Base-by-base conservation (phyloP, 2,888 invertebrate genomes). In the Agrotis clavis region DNA sequence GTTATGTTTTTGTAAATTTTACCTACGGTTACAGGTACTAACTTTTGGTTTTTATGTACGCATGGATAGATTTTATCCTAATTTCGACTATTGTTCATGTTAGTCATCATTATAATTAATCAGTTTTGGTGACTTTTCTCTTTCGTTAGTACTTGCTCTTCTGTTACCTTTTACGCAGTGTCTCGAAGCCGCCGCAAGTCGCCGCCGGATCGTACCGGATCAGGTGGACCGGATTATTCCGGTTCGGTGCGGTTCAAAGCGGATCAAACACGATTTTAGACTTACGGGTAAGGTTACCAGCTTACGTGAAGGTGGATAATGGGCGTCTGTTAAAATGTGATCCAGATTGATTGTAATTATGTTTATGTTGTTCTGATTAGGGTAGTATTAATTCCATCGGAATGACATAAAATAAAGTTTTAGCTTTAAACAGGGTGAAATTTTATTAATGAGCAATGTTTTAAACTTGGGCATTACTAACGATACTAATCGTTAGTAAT, bases 161-260 rank as follows among this genome's bases (percentile, higher is more conserved):
- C 68, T 79, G 18, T 13, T 1, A 0, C 0, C 0, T 2, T 11
- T 45, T 68, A 14, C n/a, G 2, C 35, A 0, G 77, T 78, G 84
- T 72, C 6, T 35, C 82, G 87, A 85, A 86, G 86, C 93, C 90
- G 90, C 94, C 93, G 89, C 94, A 94, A 94, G 92, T 92, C 90
- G 88, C 89, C 89, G 90, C 89, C 89, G 91, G 92, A 89, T 90
- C 90, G 88, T 89, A 91, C 92, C 91, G 94, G 95, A 95, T 94
- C 95, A 95, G 95, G 94, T 95, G 94, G 89, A 94, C 93, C 90
- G 93, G 95, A 93, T 95, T 95, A 94, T 94, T 95, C 94, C 94
- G 91, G 94, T 92, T 91, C 93, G 88, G 81, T 89, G 93, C 94
- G 92, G 92, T 84, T 88, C 89, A 87, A 90, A 94, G 93, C 92